Percentiles rank a stretch among this genome's conserved stretches.
phyloP scores from a whole-genome alignment of 2,888 invertebrate genomes.

The Agriotes lineatus region DNA sequence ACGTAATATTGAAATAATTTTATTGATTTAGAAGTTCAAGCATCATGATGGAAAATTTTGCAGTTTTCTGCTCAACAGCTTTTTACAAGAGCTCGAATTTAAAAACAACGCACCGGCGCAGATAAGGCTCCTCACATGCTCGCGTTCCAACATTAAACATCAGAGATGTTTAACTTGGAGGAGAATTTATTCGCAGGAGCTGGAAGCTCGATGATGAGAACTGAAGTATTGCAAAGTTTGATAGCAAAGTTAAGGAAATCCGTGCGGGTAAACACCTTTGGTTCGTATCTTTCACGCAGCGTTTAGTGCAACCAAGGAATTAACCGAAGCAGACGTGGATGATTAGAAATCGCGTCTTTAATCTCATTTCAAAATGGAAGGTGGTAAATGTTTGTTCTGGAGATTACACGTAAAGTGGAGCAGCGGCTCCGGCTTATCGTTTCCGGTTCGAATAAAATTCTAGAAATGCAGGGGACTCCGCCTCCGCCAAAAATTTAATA shows the following conservation, averaged over 20 bases:
- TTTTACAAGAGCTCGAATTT: no score
- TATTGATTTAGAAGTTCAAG: no score
- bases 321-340: conserved; percentile 61
- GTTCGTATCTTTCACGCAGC: conserved; percentile 64
- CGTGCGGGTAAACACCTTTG: conserved; percentile 63
- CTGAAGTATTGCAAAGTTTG: conserved; percentile 62
- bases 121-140: conserved; percentile 29
- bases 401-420: conserved; percentile 35
- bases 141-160: conserved; percentile 25
- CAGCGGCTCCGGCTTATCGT: not conserved
- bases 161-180: conserved; percentile 36
- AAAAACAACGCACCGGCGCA: no score
- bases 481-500: not conserved
- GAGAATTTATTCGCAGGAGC: conserved; percentile 35
- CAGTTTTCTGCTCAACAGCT: no score
- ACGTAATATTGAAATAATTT: no score
- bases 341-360: conserved; percentile 46
- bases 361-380: conserved; percentile 44
- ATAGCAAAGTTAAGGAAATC: conserved; percentile 63
- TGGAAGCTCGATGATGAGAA: conserved; percentile 54
- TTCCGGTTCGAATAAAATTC: not conserved
- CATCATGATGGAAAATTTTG: no score
- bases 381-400: conserved; percentile 42
- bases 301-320: conserved; percentile 60
- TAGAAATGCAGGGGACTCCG: not conserved